Base-by-base conservation (phyloP, 1,140 invertebrate species). In the Lysiphlebus fabarum region DNA sequence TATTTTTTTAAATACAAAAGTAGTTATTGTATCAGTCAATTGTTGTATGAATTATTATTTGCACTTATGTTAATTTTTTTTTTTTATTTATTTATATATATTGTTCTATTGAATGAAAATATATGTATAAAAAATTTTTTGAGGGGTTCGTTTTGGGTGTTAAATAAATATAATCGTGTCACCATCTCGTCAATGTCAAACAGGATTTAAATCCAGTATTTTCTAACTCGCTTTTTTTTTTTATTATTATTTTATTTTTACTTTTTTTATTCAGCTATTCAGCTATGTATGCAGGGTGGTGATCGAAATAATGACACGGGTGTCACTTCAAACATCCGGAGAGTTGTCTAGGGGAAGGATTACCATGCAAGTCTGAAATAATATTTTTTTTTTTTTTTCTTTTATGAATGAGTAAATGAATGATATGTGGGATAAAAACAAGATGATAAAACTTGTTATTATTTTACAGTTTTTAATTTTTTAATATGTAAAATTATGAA, bases 171-270 rank as follows among this genome's bases (percentile, higher is more conserved):
- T 71, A 67, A 68, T 65, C 59, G 67, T 62, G 70, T 71, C 70
- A 69, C 67, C 68, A 55, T 63, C 68, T 69, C 68, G 67, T 70
- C 70, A 71, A 65, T 68, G 70, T 71, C 70, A 70, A 40, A 37
- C 34, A 43, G 64, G 70, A 69, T 70, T 71, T 67, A 69, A 70
- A 67, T 69, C 62, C 68, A 64, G 66, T 65, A 65, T 64, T 57
- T 58, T 48, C 45, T 37, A 6, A 38, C 41, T 10, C 26, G 4
- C 40, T 40, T 3, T 48, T 40, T 40, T 53, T 33, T 44, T 6
- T 40, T 17, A 38, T 47, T 38, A 26, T 17, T 65, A 68, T 68
- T 65, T 65, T 62, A 50, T 42, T 56, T 45, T n/a, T 50, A 47
- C 58, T 54, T 60, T 57, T 60, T 66, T 33, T 37, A 17, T 38